Evolutionary conservation across 2,888 invertebrate species (phyloP).

Genomic region (Athalia cordata): DNA sequence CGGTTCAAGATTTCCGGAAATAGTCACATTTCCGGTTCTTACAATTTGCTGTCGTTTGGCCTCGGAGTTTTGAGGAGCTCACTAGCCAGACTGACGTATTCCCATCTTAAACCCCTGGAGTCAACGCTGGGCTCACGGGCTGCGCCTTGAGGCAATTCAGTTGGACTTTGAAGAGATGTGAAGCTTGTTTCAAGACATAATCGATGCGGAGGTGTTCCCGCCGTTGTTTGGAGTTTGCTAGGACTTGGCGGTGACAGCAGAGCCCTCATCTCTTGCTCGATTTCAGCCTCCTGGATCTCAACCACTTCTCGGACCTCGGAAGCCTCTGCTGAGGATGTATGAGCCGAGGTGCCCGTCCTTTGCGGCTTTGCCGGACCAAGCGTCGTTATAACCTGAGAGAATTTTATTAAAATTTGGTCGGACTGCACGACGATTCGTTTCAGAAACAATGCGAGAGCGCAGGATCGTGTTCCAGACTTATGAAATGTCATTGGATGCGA

Average conservation of each 20-base stretch:
- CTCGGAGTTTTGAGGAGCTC: slow-evolving; percentile 67
- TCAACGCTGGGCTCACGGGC: slow-evolving; percentile 70
- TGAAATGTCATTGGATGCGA: not conserved
- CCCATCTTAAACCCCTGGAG: slow-evolving; percentile 73
- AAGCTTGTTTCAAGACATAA: slow-evolving; percentile 86
- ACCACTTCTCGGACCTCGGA: slow-evolving; percentile 62
- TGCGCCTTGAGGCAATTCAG: slow-evolving; percentile 66
- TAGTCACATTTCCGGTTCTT: slow-evolving; percentile 56
- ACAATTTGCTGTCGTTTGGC: slow-evolving; percentile 66
- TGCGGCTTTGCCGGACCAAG: slow-evolving; percentile 88
- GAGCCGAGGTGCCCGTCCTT: slow-evolving; percentile 73
- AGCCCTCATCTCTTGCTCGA: slow-evolving; percentile 69
- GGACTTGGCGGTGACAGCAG: slow-evolving; percentile 76
- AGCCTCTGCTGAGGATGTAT: slow-evolving; percentile 64
- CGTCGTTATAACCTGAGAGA: slow-evolving; percentile 82
- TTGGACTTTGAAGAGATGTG: slow-evolving; percentile 80
- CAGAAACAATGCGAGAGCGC: slow-evolving; percentile 31
- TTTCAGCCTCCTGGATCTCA: slow-evolving; percentile 63
- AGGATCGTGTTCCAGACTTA: not conserved
- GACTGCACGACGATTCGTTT: slow-evolving; percentile 8
- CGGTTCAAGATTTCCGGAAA: slow-evolving; percentile 12
- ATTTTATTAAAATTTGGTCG: slow-evolving; percentile 41
- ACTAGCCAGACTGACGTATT: slow-evolving; percentile 73
- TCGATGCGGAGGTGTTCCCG: slow-evolving; percentile 75
- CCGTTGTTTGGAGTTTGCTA: slow-evolving; percentile 73